Evolutionary conservation across 2,888 invertebrate species (phyloP), one percentile per base, ranked within the genome.

Genomic region (Andrena trimmerana): DNA sequence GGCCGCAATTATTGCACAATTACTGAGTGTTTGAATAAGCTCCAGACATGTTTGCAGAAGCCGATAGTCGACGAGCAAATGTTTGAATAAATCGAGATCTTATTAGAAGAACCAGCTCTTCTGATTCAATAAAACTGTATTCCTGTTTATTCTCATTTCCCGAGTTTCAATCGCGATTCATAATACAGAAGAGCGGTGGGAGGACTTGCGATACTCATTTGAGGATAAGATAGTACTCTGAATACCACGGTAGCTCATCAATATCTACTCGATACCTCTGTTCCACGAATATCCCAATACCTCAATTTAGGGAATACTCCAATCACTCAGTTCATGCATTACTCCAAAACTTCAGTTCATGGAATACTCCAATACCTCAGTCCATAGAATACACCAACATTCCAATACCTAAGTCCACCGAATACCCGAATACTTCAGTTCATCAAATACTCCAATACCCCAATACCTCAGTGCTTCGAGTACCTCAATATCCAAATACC

Each of bases 81-180:
- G 42, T 70, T 70, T 70, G 70, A 50, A 16, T 67, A 60, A 65
- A 67, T 29, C 67, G 31, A 52, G 31, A 52, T 50, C 31, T 50
- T 50, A 52, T 67, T 29, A 7, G 29, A 16, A 10, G 16, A 60
- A 29, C 70, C 24, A 60, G 33, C 7, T 57, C 27, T 27, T 33
- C 62, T 20, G 13, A 50, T 52, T n/a, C 50, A 50, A 62, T 33
- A 27, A 48, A 48, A 29, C n/a, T 42, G 42, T 16, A 42, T 42
- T 29, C 50, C n/a, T 29, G 24, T 52, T 27, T 57, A 24, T 57
- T 24, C 57, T 0, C 24, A 10, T 27, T 24, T 27, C 10, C 57
- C 27, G 10, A 10, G 13, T 4, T 13, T 42, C 42, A 42, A 13
- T 13, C 13, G 42, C 42, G 42, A 42, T 42, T 42, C 42, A 13